Base-by-base conservation (phyloP, 2,113 vertebrate species). In the Oryzias javanicus region DNA sequence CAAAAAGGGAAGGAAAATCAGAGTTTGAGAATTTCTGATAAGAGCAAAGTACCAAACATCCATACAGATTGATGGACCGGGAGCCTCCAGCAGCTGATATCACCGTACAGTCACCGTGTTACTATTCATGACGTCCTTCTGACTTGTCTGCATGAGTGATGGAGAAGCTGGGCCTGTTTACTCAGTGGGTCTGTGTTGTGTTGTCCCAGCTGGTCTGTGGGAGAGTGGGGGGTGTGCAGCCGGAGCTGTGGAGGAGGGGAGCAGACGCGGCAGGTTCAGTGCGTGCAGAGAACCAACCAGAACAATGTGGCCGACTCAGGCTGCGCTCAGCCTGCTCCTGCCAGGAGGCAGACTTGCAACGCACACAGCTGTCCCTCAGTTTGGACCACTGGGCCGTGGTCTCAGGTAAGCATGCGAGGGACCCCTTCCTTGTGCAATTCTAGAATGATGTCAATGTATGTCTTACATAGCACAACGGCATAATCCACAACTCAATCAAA, bases 171-270 rank as follows among this genome's bases (percentile, higher is more conserved):
- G 29, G 55, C 17, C 1, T 76, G 67, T 82, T 79, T 84, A 84
- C 81, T 83, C 76, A 73, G 67, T 45, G 4, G 48, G 16, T 54
- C 54, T 68, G 56, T 74, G 51, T 78, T 82, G 69, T 86, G 82
- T 81, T 80, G 54, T 76, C 60, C 42, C 88, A 96, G 94, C 79
- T 96, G 94, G 95, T 91, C 89, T 17, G 57, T 91, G 12, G 93
- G 92, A 55, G 92, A 91, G 67, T 96, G 95, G 95, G 91, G 91
- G 19, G 7, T 2, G 35, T 96, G 94, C 84, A 95, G 91, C 70
- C 88, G 49, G 66, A 91, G 86, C 3, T 96, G 95, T 14, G 93
- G 93, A 2, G 82, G 86, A 44, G 95, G 94, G 42, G 86, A 92
- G 14, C 93, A 92, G 82, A 86, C 77, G 13, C 86, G 93, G 4